Evolutionary conservation across 2,888 invertebrate species (phyloP).

Genomic region (Deilephila elpenor): DNA sequence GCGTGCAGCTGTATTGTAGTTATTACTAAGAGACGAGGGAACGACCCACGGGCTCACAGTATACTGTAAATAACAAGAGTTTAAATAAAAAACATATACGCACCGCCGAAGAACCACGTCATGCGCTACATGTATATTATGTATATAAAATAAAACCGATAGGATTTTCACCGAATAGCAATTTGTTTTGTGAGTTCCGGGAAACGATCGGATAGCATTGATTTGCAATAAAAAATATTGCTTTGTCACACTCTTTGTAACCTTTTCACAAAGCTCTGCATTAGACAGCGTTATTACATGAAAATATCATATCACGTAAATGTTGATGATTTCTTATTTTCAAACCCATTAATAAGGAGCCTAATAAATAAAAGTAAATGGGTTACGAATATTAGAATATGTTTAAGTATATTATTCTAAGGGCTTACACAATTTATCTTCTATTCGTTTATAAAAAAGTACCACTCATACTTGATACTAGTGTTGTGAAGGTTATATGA

Average conservation of each 20-base stretch:
- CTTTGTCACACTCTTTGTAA: constrained; percentile 70
- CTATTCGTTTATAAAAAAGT: not conserved
- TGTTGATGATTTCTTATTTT: constrained; percentile 37
- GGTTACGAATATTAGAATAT: too few species aligned
- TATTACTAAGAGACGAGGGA: constrained; percentile 15
- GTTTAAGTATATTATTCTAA: constrained; percentile 35
- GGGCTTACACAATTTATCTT: constrained; percentile 9
- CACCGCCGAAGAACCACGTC: constrained; percentile 40
- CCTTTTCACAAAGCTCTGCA: constrained; percentile 59
- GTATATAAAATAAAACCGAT: constrained; percentile 54
- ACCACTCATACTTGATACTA: too few species aligned
- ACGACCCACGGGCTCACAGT: not conserved
- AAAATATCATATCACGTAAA: constrained; percentile 34
- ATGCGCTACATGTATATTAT: constrained; percentile 49
- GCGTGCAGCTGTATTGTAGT: constrained; percentile 9
- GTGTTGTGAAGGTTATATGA: not conserved
- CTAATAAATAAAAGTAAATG: too few species aligned
- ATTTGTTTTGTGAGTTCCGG: constrained; percentile 69
- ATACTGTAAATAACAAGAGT: constrained; percentile 18
- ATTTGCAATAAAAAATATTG: constrained; percentile 75
- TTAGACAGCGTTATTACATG: constrained; percentile 35
- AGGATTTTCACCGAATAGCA: constrained; percentile 60
- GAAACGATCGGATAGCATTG: constrained; percentile 69
- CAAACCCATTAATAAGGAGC: too few species aligned
- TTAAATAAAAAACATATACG: constrained; percentile 34